A percentile compares a stretch with the other conserved stretches of the same genome.
These are phyloP conservation scores for Lepus oiostolus DNA, from an alignment of 2,797 vertebrate genomes.

Conservation along the genomic window DNA sequence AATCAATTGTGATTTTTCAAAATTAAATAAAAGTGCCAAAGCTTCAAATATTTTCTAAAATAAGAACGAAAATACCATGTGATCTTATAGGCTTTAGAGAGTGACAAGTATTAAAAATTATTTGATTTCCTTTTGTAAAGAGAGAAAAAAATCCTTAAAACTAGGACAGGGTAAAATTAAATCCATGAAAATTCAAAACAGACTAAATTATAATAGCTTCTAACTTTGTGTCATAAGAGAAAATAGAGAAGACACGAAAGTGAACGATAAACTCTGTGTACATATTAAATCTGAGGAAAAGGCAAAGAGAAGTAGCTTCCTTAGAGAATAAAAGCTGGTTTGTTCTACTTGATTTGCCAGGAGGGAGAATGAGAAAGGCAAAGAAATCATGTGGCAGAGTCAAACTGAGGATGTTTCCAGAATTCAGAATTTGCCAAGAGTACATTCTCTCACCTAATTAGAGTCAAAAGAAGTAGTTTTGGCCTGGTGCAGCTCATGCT, in stretches of 20 bases:
- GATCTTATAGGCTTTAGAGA: background rate
- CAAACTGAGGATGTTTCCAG: background rate
- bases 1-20: conserved; percentile 39
- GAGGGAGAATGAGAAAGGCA: background rate
- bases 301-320: background rate
- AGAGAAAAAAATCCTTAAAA: background rate
- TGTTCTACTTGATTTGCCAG: background rate
- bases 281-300: conserved; percentile 36
- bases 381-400: background rate
- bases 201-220: background rate
- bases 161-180: background rate
- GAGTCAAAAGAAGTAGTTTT: background rate
- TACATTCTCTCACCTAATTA: conserved; percentile 33
- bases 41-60: conserved; percentile 29
- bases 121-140: background rate
- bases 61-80: background rate
- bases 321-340: background rate
- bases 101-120: background rate
- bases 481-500: background rate
- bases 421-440: conserved; percentile 10
- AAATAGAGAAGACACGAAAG: conserved; percentile 1
- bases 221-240: background rate
- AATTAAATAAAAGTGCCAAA: background rate
- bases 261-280: conserved; percentile 2
- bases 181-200: background rate